Conservation (phyloP, 2,888 invertebrate species). For the Drosophila mayaguana region DNA sequence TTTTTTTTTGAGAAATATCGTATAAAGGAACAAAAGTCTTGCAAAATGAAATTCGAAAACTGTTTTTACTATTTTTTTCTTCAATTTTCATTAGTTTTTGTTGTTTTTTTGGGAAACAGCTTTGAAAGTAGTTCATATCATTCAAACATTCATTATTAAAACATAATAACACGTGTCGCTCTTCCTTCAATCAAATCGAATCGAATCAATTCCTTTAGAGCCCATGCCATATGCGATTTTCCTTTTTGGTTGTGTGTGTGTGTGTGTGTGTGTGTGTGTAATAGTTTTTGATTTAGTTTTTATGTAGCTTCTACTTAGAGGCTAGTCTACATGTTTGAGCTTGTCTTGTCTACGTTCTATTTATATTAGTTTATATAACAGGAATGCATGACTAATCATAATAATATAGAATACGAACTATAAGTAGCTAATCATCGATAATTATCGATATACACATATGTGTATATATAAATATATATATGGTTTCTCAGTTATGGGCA, state of each 20-base stretch:
- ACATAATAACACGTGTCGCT: conserved; percentile 80
- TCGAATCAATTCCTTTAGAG: conserved; percentile 48
- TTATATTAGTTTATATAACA: conserved; percentile 72
- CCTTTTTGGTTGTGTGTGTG: conserved; percentile 35
- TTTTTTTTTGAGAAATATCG: conserved; percentile 70
- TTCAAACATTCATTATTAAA: conserved; percentile 80
- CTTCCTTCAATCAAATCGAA: conserved; percentile 21
- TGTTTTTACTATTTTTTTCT: not conserved
- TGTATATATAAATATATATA: conserved; percentile 36
- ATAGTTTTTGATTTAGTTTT: conserved; percentile 48
- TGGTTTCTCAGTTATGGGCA: conserved; percentile 50
- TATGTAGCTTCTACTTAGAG: conserved; percentile 70
- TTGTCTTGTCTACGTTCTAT: conserved; percentile 64
- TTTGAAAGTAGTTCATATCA: conserved; percentile 47
- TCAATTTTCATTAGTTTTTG: conserved; percentile 8
- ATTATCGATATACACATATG: conserved; percentile 20
- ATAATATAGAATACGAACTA: conserved; percentile 67
- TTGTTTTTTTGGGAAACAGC: conserved; percentile 27
- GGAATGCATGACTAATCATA: conserved; percentile 78
- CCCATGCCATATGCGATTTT: conserved; percentile 53
- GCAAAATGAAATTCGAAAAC: conserved; percentile 59
- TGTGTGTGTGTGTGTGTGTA: conserved; percentile 26
- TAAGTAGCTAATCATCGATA: conserved; percentile 61
- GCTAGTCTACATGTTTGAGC: conserved; percentile 65
- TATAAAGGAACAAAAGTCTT: conserved; percentile 78